Conservation (phyloP, 1,140 invertebrate genomes). For the Drosophila carrolli region DNA sequence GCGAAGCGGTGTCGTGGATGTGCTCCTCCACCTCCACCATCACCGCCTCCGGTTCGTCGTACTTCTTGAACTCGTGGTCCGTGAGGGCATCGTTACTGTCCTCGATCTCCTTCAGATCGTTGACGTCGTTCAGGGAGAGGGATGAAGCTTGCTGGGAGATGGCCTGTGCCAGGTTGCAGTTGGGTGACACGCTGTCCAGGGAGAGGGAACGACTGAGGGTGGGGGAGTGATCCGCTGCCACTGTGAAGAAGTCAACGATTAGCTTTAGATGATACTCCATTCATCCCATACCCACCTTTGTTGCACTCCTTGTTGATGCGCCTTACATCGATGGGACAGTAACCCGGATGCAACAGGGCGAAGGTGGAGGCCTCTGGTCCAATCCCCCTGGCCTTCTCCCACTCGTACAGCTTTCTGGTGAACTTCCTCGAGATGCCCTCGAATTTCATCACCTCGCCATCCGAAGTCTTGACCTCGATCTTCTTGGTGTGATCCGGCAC, state of each 20-base stretch:
- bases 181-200: slow-evolving; percentile 88
- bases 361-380: slow-evolving; percentile 93
- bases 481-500: slow-evolving; percentile 87
- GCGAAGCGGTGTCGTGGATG: slow-evolving; percentile 88
- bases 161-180: slow-evolving; percentile 83
- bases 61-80: slow-evolving; percentile 84
- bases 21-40: slow-evolving; percentile 90
- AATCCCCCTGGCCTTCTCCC: slow-evolving; percentile 94
- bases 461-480: slow-evolving; percentile 91
- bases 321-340: slow-evolving; percentile 82
- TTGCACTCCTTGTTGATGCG: slow-evolving; percentile 72
- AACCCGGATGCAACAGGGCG: slow-evolving; percentile 88
- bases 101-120: slow-evolving; percentile 85
- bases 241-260: slow-evolving; percentile 13
- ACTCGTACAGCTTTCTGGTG: slow-evolving; percentile 94
- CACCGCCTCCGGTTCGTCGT: slow-evolving; percentile 87
- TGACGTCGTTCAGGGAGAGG: slow-evolving; percentile 89
- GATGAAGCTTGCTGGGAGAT: slow-evolving; percentile 89
- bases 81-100: slow-evolving; percentile 78
- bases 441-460: slow-evolving; percentile 91
- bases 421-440: slow-evolving; percentile 95
- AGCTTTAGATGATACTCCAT: background rate
- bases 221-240: slow-evolving; percentile 67
- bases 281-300: slow-evolving; percentile 45
- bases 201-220: slow-evolving; percentile 89